These are phyloP conservation scores for Pollenia amentaria DNA, from an alignment of 2,888 invertebrate species.

Conservation along the genomic window DNA sequence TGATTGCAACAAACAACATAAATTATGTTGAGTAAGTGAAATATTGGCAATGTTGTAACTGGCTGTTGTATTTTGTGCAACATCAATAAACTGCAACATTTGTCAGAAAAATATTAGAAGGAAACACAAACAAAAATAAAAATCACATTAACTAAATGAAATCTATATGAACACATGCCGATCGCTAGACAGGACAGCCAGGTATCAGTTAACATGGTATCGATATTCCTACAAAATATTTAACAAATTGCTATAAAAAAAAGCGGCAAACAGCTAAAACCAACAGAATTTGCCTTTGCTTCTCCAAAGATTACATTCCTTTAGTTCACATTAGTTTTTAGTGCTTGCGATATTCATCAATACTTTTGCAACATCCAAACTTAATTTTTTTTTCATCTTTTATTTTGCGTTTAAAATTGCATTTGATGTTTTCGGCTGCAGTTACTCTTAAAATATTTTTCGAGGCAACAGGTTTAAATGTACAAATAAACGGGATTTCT, in stretches of 20 bases:
- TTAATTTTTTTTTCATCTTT: neutral
- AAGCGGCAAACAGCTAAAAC: neutral
- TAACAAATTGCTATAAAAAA: neutral
- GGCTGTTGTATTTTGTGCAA: slow-evolving; percentile 55
- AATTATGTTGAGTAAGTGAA: slow-evolving; percentile 68
- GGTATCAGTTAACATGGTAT: slow-evolving; percentile 17
- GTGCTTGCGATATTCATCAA: slow-evolving; percentile 60
- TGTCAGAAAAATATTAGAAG: slow-evolving; percentile 31
- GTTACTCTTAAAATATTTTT: slow-evolving; percentile 25
- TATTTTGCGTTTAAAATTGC: slow-evolving; percentile 55
- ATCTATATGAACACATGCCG: slow-evolving; percentile 23
- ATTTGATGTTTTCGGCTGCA: slow-evolving; percentile 44
- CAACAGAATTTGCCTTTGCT: neutral
- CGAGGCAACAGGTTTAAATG: slow-evolving; percentile 66
- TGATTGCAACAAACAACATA: slow-evolving; percentile 54
- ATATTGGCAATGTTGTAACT: slow-evolving; percentile 40
- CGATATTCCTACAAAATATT: slow-evolving; percentile 34
- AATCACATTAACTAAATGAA: slow-evolving; percentile 9
- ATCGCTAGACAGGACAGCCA: neutral
- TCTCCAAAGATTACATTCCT: slow-evolving; percentile 31
- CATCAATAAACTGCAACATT: slow-evolving; percentile 65
- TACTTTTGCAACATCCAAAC: slow-evolving; percentile 59
- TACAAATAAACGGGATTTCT: slow-evolving; percentile 67
- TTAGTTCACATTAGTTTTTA: slow-evolving; percentile 43
- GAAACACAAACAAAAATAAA: neutral